A percentile compares a stretch with the other conserved stretches of the same genome.
These are phyloP conservation scores for Melieria crassipennis DNA, from an alignment of 2,888 invertebrate species.

Conservation along the genomic window DNA sequence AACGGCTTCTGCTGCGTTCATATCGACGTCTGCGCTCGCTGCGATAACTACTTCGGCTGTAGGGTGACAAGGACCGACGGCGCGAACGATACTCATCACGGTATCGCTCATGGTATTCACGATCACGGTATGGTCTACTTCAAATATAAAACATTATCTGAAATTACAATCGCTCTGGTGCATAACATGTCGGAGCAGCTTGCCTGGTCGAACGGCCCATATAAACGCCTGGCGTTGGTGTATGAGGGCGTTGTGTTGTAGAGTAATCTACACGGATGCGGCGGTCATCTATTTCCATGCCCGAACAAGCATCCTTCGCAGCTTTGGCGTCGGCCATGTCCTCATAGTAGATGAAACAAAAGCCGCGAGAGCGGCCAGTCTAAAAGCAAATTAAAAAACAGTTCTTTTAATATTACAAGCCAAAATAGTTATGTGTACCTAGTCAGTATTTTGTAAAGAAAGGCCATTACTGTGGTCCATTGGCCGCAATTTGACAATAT, in stretches of 20 bases:
- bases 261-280: constrained; percentile 95
- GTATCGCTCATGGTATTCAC: constrained; percentile 48
- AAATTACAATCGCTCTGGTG: background rate
- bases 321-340: constrained; percentile 87
- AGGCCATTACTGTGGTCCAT: too few species aligned
- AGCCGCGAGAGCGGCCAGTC: constrained; percentile 95
- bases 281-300: constrained; percentile 93
- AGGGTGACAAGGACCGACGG: constrained; percentile 49
- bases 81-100: constrained; percentile 46
- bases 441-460: too few species aligned
- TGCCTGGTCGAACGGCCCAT: constrained; percentile 88
- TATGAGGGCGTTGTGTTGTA: constrained; percentile 94
- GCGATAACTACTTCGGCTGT: constrained; percentile 46
- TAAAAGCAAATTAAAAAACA: constrained; percentile 55
- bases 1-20: constrained; percentile 56
- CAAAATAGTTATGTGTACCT: too few species aligned
- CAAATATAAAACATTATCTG: background rate
- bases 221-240: constrained; percentile 97
- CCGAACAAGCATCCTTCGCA: constrained; percentile 93
- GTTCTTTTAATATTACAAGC: background rate
- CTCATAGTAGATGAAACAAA: constrained; percentile 95
- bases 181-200: background rate
- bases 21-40: constrained; percentile 46
- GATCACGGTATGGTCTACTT: constrained; percentile 45
- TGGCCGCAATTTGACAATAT: too few species aligned